phyloP scores from a whole-genome alignment of 2,888 invertebrate genomes.

The Mimachlamys varia region DNA sequence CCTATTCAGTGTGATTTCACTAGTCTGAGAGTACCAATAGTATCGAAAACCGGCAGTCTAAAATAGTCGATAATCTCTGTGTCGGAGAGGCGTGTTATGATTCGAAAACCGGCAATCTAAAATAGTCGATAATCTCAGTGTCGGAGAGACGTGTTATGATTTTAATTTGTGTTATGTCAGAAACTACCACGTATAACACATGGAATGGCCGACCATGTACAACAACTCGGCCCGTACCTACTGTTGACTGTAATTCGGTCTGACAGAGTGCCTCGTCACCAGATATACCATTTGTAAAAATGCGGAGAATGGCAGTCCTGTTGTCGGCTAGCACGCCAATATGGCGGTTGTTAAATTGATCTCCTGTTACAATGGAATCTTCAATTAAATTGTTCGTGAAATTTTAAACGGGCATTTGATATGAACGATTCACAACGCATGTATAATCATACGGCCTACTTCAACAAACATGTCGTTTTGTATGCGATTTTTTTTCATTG shows the following conservation, averaged over 20 bases:
- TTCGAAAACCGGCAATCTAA: no score
- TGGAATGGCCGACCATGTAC: no score
- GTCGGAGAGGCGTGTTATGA: no score
- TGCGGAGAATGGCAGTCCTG: background rate
- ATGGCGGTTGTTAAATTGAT: slow-evolving; percentile 16
- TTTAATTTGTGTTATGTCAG: no score
- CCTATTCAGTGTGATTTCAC: no score
- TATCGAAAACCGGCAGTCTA: no score
- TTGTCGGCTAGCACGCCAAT: background rate
- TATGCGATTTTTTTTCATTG: background rate
- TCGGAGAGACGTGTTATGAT: no score
- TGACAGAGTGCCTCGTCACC: background rate
- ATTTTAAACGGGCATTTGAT: background rate
- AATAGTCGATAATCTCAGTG: no score
- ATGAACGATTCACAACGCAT: background rate
- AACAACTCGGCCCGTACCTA: no score
- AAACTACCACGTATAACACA: no score
- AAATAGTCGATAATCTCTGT: no score
- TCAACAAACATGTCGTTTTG: background rate
- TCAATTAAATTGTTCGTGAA: slow-evolving; percentile 27
- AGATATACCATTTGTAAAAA: slow-evolving; percentile 24
- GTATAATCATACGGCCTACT: background rate
- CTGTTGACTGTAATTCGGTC: background rate
- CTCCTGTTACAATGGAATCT: slow-evolving; percentile 10
- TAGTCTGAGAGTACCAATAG: no score